Base-by-base conservation (phyloP, 2,888 invertebrate genomes). In the Encarsia formosa region DNA sequence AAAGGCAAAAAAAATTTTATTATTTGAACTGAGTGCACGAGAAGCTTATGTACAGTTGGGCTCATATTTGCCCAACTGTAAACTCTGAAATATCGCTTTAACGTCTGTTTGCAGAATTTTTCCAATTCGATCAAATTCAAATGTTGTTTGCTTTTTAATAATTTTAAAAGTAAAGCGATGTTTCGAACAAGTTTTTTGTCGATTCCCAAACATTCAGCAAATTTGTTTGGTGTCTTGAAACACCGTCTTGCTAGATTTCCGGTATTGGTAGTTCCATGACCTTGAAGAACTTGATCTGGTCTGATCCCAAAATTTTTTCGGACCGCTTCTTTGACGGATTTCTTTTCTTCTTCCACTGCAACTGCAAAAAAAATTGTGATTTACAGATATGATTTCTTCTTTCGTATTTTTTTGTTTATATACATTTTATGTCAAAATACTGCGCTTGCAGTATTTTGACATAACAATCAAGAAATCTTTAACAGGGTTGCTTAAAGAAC, bases 201-300 rank as follows among this genome's bases (percentile, higher is more conserved):
- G 11, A 49, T 41, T 31, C 32, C 16, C 24, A 31, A n/a, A 15
- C 23, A 18, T 24, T 19, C 19, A 18, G 43, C 34, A 37, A 43
- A 49, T 38, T 42, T 32, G 38, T 39, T 26, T 15, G n/a, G 32
- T 23, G 18, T 22, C 16, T n/a, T 13, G 23, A 45, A 35, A 34
- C 34, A 45, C 6, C 2, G 23, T 4, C 24, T 16, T 3, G 44
- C 44, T n/a, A 45, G 15, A 45, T 45, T 45, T 8, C 35, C 35
- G n/a, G 44, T 45, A 18, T 42, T 42, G 6, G 42, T 42, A 9
- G 31, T 42, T 2, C 42, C 42, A 20, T 29, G 29, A 19, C 35
- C 44, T 23, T 35, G 44, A 5, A 35, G 24, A 16, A 45, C 35
- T 18, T 45, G 34, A 11, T 45, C 35, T 5, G 35, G 23, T 23